phyloP scores from a whole-genome alignment of 2,888 invertebrate species.

The Papilio gigon region DNA sequence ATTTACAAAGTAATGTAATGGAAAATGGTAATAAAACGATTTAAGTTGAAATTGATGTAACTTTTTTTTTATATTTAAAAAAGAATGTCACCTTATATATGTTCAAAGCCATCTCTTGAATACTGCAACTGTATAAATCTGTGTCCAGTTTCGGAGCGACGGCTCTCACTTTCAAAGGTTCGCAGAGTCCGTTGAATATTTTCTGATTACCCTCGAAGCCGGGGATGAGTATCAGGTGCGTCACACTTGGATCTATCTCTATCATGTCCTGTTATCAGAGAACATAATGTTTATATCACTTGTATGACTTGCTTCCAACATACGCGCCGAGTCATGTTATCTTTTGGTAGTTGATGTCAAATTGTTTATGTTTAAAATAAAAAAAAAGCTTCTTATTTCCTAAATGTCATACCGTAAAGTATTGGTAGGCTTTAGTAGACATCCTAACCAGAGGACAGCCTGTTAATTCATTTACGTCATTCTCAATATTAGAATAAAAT shows the following conservation, averaged over 20 bases:
- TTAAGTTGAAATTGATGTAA: background rate
- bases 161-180: slow-evolving; percentile 22
- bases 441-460: slow-evolving; percentile 13
- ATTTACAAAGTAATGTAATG: too few relatives aligned
- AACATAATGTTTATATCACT: background rate
- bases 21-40: background rate
- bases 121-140: background rate
- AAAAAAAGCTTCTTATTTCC: too few relatives aligned
- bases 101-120: slow-evolving; percentile 11
- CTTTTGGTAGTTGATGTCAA: too few relatives aligned
- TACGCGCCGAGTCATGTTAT: too few relatives aligned
- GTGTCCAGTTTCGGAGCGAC: slow-evolving; percentile 11
- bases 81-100: slow-evolving; percentile 27
- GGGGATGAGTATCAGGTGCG: slow-evolving; percentile 58
- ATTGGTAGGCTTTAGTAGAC: slow-evolving; percentile 1
- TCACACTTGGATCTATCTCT: slow-evolving; percentile 51
- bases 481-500: slow-evolving; percentile 9
- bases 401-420: slow-evolving; percentile 18
- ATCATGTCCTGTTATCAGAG: background rate
- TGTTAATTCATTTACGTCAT: background rate
- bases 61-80: too few relatives aligned
- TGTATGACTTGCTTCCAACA: too few relatives aligned
- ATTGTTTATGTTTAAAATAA: too few relatives aligned
- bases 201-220: slow-evolving; percentile 62
- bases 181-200: slow-evolving; percentile 48